A percentile compares a stretch with the other conserved stretches of the same genome.
Conservation (phyloP, 2,113 vertebrate genomes). For the Nothobranchius kuhntae region DNA sequence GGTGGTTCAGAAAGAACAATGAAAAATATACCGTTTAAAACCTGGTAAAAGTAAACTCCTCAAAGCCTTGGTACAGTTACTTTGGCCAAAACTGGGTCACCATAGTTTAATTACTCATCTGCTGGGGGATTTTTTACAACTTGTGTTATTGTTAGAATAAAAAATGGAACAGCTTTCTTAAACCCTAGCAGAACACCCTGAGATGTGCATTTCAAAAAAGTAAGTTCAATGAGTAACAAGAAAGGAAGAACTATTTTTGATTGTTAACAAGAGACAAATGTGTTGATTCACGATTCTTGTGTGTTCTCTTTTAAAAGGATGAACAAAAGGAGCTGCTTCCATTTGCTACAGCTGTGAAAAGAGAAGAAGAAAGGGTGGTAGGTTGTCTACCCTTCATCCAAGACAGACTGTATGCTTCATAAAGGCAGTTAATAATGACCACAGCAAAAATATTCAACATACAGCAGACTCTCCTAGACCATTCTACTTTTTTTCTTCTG, state of each 20-base stretch:
- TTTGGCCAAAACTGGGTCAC: neutral
- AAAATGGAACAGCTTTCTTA: neutral
- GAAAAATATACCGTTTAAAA: too few species aligned
- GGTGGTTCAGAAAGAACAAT: neutral
- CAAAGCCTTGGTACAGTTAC: neutral
- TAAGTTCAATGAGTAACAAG: neutral
- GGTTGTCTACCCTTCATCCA: neutral
- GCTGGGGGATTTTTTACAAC: neutral
- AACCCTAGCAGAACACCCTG: neutral
- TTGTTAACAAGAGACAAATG: neutral
- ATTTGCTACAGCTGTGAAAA: neutral
- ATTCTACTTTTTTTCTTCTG: constrained; percentile 26
- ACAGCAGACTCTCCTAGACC: neutral
- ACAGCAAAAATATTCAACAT: constrained; percentile 6
- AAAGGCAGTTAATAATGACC: neutral
- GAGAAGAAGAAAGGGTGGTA: neutral
- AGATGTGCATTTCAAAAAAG: neutral
- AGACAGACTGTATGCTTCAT: neutral
- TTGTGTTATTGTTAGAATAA: neutral
- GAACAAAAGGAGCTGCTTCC: neutral
- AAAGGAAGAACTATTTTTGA: neutral
- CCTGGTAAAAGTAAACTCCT: neutral
- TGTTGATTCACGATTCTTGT: constrained; percentile 9
- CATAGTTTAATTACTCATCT: neutral
- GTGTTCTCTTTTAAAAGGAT: constrained; percentile 8